Percentiles rank a stretch among this genome's conserved stretches.
These are phyloP conservation scores for Drosophila grimshawi DNA, from an alignment of 1,140 invertebrate species.

Conservation along the genomic window DNA sequence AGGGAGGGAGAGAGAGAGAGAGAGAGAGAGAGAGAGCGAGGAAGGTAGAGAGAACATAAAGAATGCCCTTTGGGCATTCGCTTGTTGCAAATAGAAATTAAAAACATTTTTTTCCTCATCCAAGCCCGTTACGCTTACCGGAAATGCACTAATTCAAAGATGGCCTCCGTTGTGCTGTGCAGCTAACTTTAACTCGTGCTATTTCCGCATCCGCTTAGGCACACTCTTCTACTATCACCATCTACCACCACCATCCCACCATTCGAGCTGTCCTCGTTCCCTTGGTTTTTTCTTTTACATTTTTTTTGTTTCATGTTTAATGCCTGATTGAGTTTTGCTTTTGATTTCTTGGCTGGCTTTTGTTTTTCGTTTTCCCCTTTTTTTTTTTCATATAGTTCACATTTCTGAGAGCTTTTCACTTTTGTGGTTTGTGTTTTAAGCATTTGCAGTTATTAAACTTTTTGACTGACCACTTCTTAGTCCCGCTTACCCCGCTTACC, in stretches of 20 bases:
- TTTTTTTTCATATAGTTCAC: conserved; percentile 44
- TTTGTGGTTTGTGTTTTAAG: conserved; percentile 71
- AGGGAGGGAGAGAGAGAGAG: no score
- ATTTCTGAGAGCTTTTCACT: conserved; percentile 59
- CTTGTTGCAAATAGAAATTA: conserved; percentile 46
- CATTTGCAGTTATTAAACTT: conserved; percentile 77
- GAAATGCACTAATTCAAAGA: conserved; percentile 75
- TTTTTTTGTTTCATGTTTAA: conserved; percentile 71
- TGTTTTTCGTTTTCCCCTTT: conserved; percentile 53
- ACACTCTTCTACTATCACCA: background rate
- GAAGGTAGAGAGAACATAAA: background rate
- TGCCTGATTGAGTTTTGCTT: conserved; percentile 79
- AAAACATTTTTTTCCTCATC: conserved; percentile 57
- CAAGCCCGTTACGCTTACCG: conserved; percentile 47
- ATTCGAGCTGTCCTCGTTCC: background rate
- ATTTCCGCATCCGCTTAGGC: conserved; percentile 50
- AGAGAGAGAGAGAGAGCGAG: conserved; percentile 6
- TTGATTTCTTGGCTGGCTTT: conserved; percentile 59
- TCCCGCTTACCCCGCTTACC: conserved; percentile 46
- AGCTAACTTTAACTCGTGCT: conserved; percentile 66
- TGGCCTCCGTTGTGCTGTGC: conserved; percentile 53
- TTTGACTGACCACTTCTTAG: conserved; percentile 20
- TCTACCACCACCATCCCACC: background rate
- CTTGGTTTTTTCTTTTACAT: conserved; percentile 36
- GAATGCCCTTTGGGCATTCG: conserved; percentile 6